These are phyloP conservation scores for Heliangelus exortis DNA, from an alignment of 2,797 vertebrate genomes.

Conservation along the genomic window DNA sequence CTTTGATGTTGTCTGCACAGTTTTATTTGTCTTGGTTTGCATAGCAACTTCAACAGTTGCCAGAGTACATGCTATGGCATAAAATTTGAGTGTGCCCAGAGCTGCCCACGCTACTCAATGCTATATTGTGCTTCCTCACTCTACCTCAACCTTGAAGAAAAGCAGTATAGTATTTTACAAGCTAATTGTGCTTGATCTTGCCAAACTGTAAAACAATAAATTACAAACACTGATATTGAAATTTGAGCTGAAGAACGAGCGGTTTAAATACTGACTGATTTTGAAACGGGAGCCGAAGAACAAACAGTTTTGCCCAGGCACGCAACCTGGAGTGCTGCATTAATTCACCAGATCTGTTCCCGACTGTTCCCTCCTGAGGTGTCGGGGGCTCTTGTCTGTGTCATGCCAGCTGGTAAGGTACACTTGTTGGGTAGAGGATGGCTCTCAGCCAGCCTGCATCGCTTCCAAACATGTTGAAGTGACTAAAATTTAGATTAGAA, in stretches of 20 bases:
- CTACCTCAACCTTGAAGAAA: slow-evolving; percentile 19
- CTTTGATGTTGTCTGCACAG: not conserved
- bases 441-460: slow-evolving; percentile 33
- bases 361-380: slow-evolving; percentile 25
- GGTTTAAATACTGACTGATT: slow-evolving; percentile 1
- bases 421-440: slow-evolving; percentile 51
- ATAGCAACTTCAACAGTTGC: slow-evolving; percentile 22
- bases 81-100: slow-evolving; percentile 15
- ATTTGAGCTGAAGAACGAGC: not conserved
- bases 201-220: slow-evolving; percentile 44
- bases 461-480: slow-evolving; percentile 62
- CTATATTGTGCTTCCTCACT: not conserved
- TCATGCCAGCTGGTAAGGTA: slow-evolving; percentile 59
- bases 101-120: not conserved
- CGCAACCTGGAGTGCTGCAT: slow-evolving; percentile 1
- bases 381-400: slow-evolving; percentile 54
- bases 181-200: slow-evolving; percentile 37
- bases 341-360: slow-evolving; percentile 45
- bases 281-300: not conserved
- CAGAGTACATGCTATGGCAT: not conserved
- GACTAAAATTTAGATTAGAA: slow-evolving; percentile 54
- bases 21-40: slow-evolving; percentile 21
- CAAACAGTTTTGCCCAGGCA: slow-evolving; percentile 35
- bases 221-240: slow-evolving; percentile 29
- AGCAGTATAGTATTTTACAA: slow-evolving; percentile 6